Percentiles rank a stretch among this genome's conserved stretches.
Conservation (phyloP, 2,797 vertebrate species). For the Semotilus atromaculatus region DNA sequence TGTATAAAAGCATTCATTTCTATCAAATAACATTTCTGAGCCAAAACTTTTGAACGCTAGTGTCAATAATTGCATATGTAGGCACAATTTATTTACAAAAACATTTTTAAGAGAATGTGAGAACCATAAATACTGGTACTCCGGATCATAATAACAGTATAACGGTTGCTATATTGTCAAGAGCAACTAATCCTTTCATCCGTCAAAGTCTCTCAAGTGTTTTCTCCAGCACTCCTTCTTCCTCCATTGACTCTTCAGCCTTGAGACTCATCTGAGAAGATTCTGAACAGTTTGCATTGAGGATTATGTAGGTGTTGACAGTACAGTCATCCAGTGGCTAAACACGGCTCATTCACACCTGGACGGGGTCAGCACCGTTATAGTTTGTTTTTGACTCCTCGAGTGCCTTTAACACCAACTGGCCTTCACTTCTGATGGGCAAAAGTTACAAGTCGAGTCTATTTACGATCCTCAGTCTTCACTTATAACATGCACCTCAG, state of each 20-base stretch:
- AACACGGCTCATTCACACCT: background rate
- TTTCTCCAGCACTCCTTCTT: background rate
- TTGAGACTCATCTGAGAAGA: conserved; percentile 14
- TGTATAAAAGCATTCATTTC: background rate
- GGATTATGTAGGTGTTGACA: conserved; percentile 20
- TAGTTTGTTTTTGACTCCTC: background rate
- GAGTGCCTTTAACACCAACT: conserved; percentile 17
- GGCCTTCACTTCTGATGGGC: background rate
- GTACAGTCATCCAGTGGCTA: background rate
- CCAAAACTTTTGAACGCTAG: too few species aligned
- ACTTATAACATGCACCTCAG: background rate
- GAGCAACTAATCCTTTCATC: conserved; percentile 41
- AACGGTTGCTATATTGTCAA: conserved; percentile 31
- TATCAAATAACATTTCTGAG: background rate
- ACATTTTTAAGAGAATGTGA: background rate
- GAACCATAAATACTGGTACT: background rate
- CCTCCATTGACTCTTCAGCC: background rate
- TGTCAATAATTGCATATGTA: background rate
- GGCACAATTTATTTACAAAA: background rate
- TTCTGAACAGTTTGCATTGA: background rate
- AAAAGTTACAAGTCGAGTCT: background rate
- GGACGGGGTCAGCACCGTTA: background rate
- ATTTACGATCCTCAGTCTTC: background rate
- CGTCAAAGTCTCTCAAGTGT: background rate
- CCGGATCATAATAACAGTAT: conserved; percentile 9